Percentiles rank a stretch among this genome's conserved stretches.
phyloP scores from a whole-genome alignment of 1,140 invertebrate genomes.

The Spodoptera litura region DNA sequence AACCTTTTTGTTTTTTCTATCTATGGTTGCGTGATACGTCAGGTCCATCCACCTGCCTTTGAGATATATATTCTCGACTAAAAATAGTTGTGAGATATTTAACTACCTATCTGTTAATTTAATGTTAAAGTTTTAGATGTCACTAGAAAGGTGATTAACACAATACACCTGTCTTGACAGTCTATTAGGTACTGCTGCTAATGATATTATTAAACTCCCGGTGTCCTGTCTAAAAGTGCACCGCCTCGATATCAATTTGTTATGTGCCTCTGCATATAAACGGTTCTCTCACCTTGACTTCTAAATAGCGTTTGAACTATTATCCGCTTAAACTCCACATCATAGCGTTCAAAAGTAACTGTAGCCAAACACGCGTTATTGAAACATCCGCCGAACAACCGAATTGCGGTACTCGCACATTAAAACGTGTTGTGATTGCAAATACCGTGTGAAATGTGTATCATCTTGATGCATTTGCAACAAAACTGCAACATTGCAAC shows the following conservation, averaged over 20 bases:
- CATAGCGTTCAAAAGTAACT: background rate
- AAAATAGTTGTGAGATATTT: too few relatives aligned
- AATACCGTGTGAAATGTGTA: slow-evolving; percentile 31
- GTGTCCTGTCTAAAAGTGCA: too few relatives aligned
- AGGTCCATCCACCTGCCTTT: background rate
- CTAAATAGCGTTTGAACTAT: slow-evolving; percentile 6
- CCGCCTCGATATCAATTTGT: too few relatives aligned
- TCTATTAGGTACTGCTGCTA: too few relatives aligned
- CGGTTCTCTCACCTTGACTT: slow-evolving; percentile 10
- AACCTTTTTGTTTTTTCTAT: background rate
- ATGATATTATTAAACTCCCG: too few relatives aligned
- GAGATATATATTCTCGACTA: background rate
- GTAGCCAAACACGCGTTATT: slow-evolving; percentile 15
- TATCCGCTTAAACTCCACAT: slow-evolving; percentile 3
- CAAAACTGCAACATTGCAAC: slow-evolving; percentile 10
- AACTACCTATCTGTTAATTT: too few relatives aligned
- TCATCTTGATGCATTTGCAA: slow-evolving; percentile 21
- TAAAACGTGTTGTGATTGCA: background rate
- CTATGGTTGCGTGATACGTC: background rate
- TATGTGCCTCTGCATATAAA: background rate
- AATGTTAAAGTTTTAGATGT: too few relatives aligned
- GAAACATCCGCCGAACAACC: slow-evolving; percentile 14
- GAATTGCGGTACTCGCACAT: slow-evolving; percentile 1
- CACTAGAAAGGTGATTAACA: too few relatives aligned
- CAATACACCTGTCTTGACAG: too few relatives aligned